These are phyloP conservation scores for Cantharis flavilabris DNA, from an alignment of 2,888 invertebrate genomes.

Conservation along the genomic window DNA sequence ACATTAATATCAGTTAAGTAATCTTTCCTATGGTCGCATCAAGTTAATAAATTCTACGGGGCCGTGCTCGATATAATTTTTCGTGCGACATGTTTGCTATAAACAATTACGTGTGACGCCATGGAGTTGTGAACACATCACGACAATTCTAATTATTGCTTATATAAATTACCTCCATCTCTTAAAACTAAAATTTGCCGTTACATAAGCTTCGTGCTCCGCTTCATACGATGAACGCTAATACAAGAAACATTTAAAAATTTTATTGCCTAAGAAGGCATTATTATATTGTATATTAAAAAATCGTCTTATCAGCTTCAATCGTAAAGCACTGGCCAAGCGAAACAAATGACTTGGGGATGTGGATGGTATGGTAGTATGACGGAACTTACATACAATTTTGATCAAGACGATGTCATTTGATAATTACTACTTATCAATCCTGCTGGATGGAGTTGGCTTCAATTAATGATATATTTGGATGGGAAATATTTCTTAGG, in stretches of 20 bases:
- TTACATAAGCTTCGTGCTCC: constrained; percentile 13
- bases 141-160: constrained; percentile 30
- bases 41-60: constrained; percentile 26
- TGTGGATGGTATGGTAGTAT: constrained; percentile 20
- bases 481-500: background rate
- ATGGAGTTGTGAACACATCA: constrained; percentile 31
- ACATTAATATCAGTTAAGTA: constrained; percentile 8
- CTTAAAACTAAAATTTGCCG: constrained; percentile 12
- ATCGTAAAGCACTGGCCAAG: constrained; percentile 44
- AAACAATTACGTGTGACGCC: constrained; percentile 33
- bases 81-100: constrained; percentile 29
- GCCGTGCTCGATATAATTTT: constrained; percentile 30
- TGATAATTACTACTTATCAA: background rate
- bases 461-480: background rate
- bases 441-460: background rate
- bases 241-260: constrained; percentile 22
- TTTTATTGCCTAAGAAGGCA: constrained; percentile 39
- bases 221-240: constrained; percentile 17
- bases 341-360: constrained; percentile 43
- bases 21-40: constrained; percentile 25
- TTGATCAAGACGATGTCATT: background rate
- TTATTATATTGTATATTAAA: constrained; percentile 46
- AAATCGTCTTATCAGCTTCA: constrained; percentile 42
- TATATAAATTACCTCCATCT: constrained; percentile 16
- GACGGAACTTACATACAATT: constrained; percentile 30